Conservation (phyloP, 2,797 vertebrate genomes). For the Eremophila alpestris region DNA sequence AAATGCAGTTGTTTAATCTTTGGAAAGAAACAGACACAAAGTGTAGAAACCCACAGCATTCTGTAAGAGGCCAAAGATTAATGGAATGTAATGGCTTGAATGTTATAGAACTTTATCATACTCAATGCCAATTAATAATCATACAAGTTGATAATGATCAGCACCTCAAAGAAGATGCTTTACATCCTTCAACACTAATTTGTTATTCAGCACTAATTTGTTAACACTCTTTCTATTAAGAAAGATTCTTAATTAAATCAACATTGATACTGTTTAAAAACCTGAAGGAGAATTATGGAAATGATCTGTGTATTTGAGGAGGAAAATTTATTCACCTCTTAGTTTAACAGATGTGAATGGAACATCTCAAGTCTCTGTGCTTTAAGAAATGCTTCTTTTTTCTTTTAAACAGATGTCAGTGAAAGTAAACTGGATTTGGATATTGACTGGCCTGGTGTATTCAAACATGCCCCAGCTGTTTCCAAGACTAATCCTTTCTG, state of each 20-base stretch:
- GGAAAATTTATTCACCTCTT: not conserved
- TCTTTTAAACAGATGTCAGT: conserved; percentile 59
- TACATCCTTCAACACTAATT: not conserved
- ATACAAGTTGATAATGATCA: not conserved
- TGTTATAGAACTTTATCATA: not conserved
- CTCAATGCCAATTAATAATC: not conserved
- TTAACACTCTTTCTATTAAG: not conserved
- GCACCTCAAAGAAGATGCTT: not conserved
- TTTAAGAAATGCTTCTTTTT: conserved; percentile 26
- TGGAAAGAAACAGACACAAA: not conserved
- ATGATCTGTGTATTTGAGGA: not conserved
- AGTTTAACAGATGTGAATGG: not conserved
- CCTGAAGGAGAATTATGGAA: not conserved
- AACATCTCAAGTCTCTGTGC: not conserved
- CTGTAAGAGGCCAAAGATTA: not conserved
- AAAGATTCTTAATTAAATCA: not conserved
- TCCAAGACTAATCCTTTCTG: conserved; percentile 90
- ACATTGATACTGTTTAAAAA: not conserved
- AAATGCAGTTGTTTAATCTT: not conserved
- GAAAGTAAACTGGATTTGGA: conserved; percentile 55
- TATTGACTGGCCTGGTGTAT: conserved; percentile 61
- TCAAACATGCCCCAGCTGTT: conserved; percentile 54
- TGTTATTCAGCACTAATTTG: not conserved
- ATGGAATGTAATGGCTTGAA: not conserved
- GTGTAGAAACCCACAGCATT: not conserved